Conservation (phyloP, 1,140 invertebrate species). For the Euglossa dilemma region DNA sequence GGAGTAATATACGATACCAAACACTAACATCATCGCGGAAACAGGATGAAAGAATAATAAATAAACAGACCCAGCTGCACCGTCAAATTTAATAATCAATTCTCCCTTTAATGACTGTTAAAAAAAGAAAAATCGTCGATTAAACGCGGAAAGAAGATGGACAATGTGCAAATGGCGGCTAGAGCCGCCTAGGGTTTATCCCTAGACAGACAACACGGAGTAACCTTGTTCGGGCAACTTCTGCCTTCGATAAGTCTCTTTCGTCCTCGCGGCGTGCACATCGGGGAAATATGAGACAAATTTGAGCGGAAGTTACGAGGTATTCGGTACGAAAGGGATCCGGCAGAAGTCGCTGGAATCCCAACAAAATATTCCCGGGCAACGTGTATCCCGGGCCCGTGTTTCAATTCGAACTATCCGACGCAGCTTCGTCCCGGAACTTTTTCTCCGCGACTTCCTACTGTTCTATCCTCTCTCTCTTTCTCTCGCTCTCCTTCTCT, state of each 20-base stretch:
- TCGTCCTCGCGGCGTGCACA: neutral
- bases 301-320: conserved; percentile 23
- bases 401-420: conserved; percentile 50
- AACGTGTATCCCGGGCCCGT: conserved; percentile 8
- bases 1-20: too few relatives aligned
- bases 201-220: too few relatives aligned
- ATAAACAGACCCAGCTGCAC: too few relatives aligned
- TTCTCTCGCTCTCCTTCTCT: neutral
- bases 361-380: conserved; percentile 21
- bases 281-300: conserved; percentile 44
- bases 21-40: too few relatives aligned
- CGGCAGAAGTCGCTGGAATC: conserved; percentile 32
- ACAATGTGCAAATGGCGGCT: too few relatives aligned
- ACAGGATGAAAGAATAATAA: too few relatives aligned
- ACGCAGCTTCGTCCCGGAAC: conserved; percentile 20
- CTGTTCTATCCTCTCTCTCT: neutral
- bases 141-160: too few relatives aligned
- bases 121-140: too few relatives aligned
- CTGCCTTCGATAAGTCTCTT: neutral
- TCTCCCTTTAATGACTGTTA: too few relatives aligned
- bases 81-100: too few relatives aligned
- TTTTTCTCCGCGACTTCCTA: conserved; percentile 8
- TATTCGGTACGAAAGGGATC: conserved; percentile 19
- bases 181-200: too few relatives aligned
- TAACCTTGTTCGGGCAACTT: neutral